Evolutionary conservation across 2,888 invertebrate genomes (phyloP), one percentile per base, ranked within the genome.

Genomic region (Empis stercorea): DNA sequence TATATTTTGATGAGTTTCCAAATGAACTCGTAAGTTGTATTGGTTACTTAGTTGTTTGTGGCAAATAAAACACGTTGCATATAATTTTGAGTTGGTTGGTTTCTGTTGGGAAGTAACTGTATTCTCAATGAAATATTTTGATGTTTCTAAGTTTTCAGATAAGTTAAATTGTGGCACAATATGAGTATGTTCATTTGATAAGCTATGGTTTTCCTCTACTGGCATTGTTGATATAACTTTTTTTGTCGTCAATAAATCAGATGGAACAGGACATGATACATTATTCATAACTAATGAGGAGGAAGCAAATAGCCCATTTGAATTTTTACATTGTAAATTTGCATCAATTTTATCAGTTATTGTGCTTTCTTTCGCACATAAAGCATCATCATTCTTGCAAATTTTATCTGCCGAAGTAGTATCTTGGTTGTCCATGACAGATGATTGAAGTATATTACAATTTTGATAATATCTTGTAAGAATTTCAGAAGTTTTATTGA

Each of bases 1-100:
- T 43, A 87, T 81, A 54, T 89, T 89, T 60, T 88, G 85, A 66
- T 91, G 91, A 16, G 89, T 89, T 62, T 91, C 91, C 80, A 91
- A 81, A 61, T 91, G 91, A 50, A 91, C 89, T 50, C 89, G 76
- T 57, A 91, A 70, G 66, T 91, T 91, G 72, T 91, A 91, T 66
- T 89, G 89, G 70, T 91, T 91, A 65, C 87, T 88, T 43, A 91
- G 73, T 48, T 87, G 86, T 65, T 91, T 91, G 61, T 87, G 84
- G 68, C 91, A 91, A 45, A 91, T 79, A 50, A 81, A 80, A 66
- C 91, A 91, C 14, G 83, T 80, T 6, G 84, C 78, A 58, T 75
- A 73, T n/a, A 73, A 55, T 62, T 79, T 79, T n/a, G 69, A 69
- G 54, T 67, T 70, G 7, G 68, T 63, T 45, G 66, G 55, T 53